Evolutionary conservation across 2,113 vertebrate genomes (phyloP).

Genomic region (Sorex fumeus): DNA sequence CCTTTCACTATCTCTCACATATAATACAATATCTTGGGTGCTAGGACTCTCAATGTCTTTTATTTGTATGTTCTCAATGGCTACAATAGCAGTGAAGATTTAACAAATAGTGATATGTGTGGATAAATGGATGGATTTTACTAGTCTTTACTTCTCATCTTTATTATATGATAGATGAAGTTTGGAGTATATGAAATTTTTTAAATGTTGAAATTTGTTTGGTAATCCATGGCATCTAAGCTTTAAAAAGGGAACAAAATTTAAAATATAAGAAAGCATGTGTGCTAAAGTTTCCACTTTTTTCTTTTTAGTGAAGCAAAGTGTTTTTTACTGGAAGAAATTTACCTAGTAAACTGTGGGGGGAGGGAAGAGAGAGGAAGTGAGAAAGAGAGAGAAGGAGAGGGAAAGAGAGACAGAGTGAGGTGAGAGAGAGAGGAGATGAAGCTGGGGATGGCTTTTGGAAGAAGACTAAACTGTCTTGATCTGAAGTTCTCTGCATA

Average conservation of each 20-base stretch:
- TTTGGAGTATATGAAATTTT: background rate
- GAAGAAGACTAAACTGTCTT: no score
- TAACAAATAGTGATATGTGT: background rate
- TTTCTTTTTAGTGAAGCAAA: no score
- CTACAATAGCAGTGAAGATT: background rate
- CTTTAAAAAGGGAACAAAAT: constrained; percentile 7
- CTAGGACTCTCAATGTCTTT: background rate
- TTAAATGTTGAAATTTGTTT: constrained; percentile 8
- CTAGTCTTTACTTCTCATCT: background rate
- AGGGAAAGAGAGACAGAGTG: no score
- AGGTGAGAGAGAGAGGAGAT: no score
- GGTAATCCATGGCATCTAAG: background rate
- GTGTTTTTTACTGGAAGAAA: no score
- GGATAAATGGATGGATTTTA: background rate
- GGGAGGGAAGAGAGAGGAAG: no score
- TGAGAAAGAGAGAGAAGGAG: no score
- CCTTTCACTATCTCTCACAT: background rate
- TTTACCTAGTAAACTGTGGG: no score
- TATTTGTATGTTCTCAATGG: background rate
- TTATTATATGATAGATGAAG: background rate
- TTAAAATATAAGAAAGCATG: background rate
- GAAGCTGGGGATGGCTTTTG: no score
- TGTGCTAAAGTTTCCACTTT: background rate
- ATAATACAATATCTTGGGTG: background rate
- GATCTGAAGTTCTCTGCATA: no score